Conservation (phyloP, 2,113 vertebrate species). For the Australoheros scitulus region DNA sequence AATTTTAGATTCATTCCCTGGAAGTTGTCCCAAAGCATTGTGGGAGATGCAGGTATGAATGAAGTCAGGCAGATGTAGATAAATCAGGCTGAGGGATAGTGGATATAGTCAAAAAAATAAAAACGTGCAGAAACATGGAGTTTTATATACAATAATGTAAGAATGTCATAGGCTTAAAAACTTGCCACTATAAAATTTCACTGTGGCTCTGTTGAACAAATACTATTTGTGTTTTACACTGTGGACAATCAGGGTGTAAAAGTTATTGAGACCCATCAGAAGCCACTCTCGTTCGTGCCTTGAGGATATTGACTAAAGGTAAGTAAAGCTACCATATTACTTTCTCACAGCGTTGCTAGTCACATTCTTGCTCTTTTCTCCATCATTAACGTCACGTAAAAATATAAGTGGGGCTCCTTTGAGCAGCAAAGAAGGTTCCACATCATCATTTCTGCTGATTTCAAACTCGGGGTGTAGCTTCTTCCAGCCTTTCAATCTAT, state of each 20-base stretch:
- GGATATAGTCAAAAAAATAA: background rate
- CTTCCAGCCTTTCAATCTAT: background rate
- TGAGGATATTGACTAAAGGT: background rate
- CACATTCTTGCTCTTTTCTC: constrained; percentile 33
- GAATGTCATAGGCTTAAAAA: background rate
- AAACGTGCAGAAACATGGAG: background rate
- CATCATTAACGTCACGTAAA: constrained; percentile 52
- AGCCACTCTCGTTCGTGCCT: background rate
- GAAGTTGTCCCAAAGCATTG: constrained; percentile 19
- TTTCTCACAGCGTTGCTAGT: background rate
- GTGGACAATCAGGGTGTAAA: background rate
- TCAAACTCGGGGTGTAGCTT: background rate
- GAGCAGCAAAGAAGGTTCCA: constrained; percentile 11
- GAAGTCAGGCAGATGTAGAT: background rate
- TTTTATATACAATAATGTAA: background rate
- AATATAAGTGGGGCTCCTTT: constrained; percentile 16
- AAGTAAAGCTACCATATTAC: constrained; percentile 21
- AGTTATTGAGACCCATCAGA: background rate
- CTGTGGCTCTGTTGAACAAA: constrained; percentile 8
- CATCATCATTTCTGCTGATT: constrained; percentile 35
- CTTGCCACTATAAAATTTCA: background rate
- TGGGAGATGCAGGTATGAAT: constrained; percentile 6
- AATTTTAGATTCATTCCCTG: constrained; percentile 4
- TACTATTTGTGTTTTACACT: constrained; percentile 3
- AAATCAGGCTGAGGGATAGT: constrained; percentile 4